Percentiles rank a stretch among this genome's conserved stretches.
These are phyloP conservation scores for Excalfactoria chinensis DNA, from an alignment of 2,113 vertebrate genomes.

Conservation along the genomic window DNA sequence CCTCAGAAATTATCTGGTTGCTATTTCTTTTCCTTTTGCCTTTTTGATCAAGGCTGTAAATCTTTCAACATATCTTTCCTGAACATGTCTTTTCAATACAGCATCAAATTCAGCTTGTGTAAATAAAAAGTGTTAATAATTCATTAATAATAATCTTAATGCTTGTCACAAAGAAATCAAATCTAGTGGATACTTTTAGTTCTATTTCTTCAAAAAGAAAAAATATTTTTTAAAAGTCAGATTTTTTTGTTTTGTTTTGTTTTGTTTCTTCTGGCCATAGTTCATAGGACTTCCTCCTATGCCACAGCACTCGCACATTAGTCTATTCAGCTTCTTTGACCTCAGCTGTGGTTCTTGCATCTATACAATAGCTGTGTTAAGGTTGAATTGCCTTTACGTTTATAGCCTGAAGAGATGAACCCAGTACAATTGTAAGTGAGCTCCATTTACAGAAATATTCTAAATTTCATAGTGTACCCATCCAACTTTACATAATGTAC, in stretches of 20 bases:
- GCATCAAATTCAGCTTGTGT: background rate
- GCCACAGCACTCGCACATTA: background rate
- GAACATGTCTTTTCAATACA: conserved; percentile 15
- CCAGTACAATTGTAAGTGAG: background rate
- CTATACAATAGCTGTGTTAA: background rate
- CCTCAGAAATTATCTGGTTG: conserved; percentile 67
- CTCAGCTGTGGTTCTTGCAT: background rate
- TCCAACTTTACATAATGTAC: background rate
- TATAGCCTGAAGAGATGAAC: background rate
- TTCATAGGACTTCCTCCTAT: background rate
- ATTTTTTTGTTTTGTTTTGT: background rate
- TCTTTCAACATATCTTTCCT: conserved; percentile 34
- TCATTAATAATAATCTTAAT: conserved; percentile 11
- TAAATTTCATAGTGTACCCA: background rate
- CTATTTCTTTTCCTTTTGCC: conserved; percentile 70
- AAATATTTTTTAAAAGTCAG: background rate
- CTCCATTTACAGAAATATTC: background rate
- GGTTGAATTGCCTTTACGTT: conserved; percentile 18
- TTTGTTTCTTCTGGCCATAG: background rate
- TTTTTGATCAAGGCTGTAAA: conserved; percentile 69
- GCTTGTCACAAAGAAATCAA: conserved; percentile 43
- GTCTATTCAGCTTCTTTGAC: background rate
- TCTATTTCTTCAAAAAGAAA: background rate
- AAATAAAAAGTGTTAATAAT: background rate
- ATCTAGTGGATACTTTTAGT: conserved; percentile 2